These are phyloP conservation scores for Sebastes itinus DNA, from an alignment of 2,797 vertebrate species.

Conservation along the genomic window DNA sequence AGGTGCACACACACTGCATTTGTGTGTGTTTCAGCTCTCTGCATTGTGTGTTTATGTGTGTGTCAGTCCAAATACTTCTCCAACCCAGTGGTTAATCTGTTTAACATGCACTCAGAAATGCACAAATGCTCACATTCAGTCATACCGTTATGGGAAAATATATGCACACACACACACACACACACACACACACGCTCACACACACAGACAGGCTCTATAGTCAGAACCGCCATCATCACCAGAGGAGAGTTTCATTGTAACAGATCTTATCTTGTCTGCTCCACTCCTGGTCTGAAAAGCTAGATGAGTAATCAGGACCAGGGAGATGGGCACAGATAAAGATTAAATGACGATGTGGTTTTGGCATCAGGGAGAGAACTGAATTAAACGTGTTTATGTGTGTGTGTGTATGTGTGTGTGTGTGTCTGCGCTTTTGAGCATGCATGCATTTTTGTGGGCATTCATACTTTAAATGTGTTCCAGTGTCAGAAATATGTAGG, in stretches of 20 bases:
- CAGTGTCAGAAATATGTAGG: slow-evolving; percentile 17
- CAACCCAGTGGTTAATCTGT: slow-evolving; percentile 34
- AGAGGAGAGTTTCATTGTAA: slow-evolving; percentile 54
- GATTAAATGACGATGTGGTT: slow-evolving; percentile 75
- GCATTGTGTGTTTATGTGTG: background rate
- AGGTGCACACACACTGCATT: slow-evolving; percentile 53
- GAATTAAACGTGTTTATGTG: slow-evolving; percentile 49
- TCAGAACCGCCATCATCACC: slow-evolving; percentile 43
- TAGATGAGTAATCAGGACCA: slow-evolving; percentile 78
- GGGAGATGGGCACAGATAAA: slow-evolving; percentile 80
- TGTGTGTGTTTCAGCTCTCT: background rate
- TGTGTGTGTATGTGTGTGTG: slow-evolving; percentile 50
- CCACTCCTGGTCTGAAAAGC: slow-evolving; percentile 60
- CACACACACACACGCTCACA: background rate
- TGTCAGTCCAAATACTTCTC: slow-evolving; percentile 29
- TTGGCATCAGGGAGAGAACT: slow-evolving; percentile 68
- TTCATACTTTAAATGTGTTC: background rate
- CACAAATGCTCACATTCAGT: slow-evolving; percentile 18
- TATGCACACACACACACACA: background rate
- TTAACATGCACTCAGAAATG: slow-evolving; percentile 39
- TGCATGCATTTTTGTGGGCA: slow-evolving; percentile 5
- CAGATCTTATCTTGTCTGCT: slow-evolving; percentile 76
- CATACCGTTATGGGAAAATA: slow-evolving; percentile 7
- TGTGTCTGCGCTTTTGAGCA: background rate
- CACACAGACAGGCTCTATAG: background rate